These are phyloP conservation scores for Micrasema longulum DNA, from an alignment of 1,140 invertebrate species.

Conservation along the genomic window DNA sequence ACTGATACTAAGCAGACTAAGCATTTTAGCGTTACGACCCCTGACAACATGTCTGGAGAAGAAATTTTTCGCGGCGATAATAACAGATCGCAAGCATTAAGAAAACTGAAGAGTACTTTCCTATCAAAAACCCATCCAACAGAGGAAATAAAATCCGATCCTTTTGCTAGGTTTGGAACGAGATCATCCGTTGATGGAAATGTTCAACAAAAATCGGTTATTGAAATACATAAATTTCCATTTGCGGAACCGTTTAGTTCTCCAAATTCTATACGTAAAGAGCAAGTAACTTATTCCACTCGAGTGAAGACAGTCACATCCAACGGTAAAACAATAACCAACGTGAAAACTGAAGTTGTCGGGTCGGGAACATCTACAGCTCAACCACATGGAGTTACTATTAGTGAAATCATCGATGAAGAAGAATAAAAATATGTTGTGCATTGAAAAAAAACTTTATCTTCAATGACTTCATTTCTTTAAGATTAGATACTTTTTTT, in stretches of 20 bases:
- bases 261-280: slow-evolving; percentile 52
- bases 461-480: too few species aligned
- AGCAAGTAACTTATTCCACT: slow-evolving; percentile 32
- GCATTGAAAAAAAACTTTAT: too few species aligned
- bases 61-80: slow-evolving; percentile 13
- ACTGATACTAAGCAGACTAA: slow-evolving; percentile 10
- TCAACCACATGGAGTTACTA: too few species aligned
- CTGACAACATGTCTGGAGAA: slow-evolving; percentile 23
- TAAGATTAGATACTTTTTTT: too few species aligned
- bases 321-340: not conserved
- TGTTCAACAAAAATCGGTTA: slow-evolving; percentile 26
- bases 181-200: slow-evolving; percentile 56
- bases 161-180: slow-evolving; percentile 60
- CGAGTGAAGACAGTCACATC: slow-evolving; percentile 9
- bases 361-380: not conserved
- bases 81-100: slow-evolving; percentile 29
- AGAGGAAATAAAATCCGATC: slow-evolving; percentile 44
- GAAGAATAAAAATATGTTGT: too few species aligned
- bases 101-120: slow-evolving; percentile 33
- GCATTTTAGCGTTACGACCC: slow-evolving; percentile 9
- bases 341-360: slow-evolving; percentile 3
- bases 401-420: too few species aligned
- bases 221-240: slow-evolving; percentile 62
- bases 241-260: slow-evolving; percentile 65
- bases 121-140: slow-evolving; percentile 10